Conservation (phyloP, 30 jellyfish, hydroid and myxozoan genomes). For the Chrysaora quinquecirrha region DNA sequence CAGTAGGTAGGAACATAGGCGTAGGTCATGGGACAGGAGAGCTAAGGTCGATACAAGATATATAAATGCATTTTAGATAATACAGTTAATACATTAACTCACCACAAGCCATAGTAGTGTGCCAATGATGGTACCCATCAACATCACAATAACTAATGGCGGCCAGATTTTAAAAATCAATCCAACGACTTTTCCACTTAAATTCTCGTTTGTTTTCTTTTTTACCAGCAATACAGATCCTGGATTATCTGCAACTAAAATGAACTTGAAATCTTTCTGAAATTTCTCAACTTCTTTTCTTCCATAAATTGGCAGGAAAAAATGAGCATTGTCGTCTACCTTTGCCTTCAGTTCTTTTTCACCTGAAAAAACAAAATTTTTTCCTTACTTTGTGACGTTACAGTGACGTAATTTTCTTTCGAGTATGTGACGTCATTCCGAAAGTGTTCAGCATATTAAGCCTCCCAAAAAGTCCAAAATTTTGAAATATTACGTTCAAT, state of each 20-base stretch:
- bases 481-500: too few species aligned
- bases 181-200: slow-evolving; percentile 9
- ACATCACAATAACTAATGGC: slow-evolving; percentile 48
- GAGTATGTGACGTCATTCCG: too few species aligned
- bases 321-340: slow-evolving; percentile 60
- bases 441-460: too few species aligned
- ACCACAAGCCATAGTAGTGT: slow-evolving; percentile 70
- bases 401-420: too few species aligned
- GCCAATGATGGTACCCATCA: slow-evolving; percentile 67
- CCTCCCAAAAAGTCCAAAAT: too few species aligned
- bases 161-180: slow-evolving; percentile 76
- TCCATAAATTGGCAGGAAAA: slow-evolving; percentile 66
- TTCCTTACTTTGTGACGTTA: too few species aligned
- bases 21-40: too few species aligned
- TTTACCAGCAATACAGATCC: slow-evolving; percentile 69
- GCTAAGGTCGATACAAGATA: too few species aligned
- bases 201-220: slow-evolving; percentile 44
- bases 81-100: too few species aligned
- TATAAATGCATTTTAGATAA: too few species aligned
- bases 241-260: slow-evolving; percentile 52
- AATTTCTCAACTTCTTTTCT: slow-evolving; percentile 34
- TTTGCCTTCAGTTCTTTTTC: slow-evolving; percentile 37
- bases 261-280: slow-evolving; percentile 32
- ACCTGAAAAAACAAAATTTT: slow-evolving; percentile 34
- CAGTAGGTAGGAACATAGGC: too few species aligned